Evolutionary conservation across 1,140 invertebrate genomes (phyloP).

Genomic region (Ooceraea biroi): DNA sequence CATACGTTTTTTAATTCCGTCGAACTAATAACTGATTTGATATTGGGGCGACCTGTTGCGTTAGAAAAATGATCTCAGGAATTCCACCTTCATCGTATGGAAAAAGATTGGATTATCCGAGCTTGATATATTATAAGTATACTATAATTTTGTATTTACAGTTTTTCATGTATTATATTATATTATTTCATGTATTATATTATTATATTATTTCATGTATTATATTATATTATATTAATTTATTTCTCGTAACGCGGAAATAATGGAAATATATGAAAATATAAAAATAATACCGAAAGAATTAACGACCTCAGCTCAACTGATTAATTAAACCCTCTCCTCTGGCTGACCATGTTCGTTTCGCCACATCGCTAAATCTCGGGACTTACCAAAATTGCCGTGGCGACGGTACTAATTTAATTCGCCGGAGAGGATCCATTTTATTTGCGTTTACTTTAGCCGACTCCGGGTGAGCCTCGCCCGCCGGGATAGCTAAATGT

Average conservation of each 20-base stretch:
- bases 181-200: neutral
- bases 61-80: neutral
- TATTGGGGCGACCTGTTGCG: neutral
- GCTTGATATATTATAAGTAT: too few relatives aligned
- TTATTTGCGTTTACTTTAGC: slow-evolving; percentile 58
- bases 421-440: slow-evolving; percentile 34
- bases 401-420: slow-evolving; percentile 47
- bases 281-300: neutral
- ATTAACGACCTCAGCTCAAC: neutral
- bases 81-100: neutral
- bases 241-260: too few relatives aligned
- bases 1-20: neutral
- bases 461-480: neutral
- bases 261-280: neutral
- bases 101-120: neutral
- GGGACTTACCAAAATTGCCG: slow-evolving; percentile 25
- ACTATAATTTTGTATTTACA: too few relatives aligned
- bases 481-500: slow-evolving; percentile 42
- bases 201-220: too few relatives aligned
- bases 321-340: neutral
- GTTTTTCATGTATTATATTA: neutral
- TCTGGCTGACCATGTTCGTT: neutral
- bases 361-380: neutral
- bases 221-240: too few relatives aligned
- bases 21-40: neutral